A percentile compares a stretch with the other conserved stretches of the same genome.
These are phyloP conservation scores for Tachypleus tridentatus DNA, from an alignment of 1,140 invertebrate species.

Conservation along the genomic window DNA sequence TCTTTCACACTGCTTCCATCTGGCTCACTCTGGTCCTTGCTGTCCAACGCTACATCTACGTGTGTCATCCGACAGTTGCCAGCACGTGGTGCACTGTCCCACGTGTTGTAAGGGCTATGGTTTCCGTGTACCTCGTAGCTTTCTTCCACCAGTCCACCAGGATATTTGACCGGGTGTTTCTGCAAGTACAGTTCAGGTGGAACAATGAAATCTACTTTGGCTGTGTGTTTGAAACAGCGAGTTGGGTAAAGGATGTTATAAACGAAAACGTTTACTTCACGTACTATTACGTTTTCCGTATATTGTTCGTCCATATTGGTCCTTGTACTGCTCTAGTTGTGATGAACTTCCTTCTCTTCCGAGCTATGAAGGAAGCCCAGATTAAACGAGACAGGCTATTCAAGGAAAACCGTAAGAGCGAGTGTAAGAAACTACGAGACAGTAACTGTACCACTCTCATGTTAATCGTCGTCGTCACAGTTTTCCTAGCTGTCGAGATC, in stretches of 20 bases:
- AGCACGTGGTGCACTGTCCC: slow-evolving; percentile 75
- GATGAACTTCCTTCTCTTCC: slow-evolving; percentile 74
- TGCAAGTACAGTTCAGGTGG: slow-evolving; percentile 45
- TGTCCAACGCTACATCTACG: slow-evolving; percentile 80
- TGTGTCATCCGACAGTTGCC: slow-evolving; percentile 74
- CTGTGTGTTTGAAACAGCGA: slow-evolving; percentile 29
- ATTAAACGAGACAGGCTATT: slow-evolving; percentile 62
- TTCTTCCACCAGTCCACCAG: slow-evolving; percentile 62
- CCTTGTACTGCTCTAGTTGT: slow-evolving; percentile 79
- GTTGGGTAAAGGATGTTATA: slow-evolving; percentile 49
- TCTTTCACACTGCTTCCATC: slow-evolving; percentile 85
- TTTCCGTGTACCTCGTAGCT: slow-evolving; percentile 57
- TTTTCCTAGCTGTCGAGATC: slow-evolving; percentile 81
- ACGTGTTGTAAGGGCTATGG: slow-evolving; percentile 59
- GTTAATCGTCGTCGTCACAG: slow-evolving; percentile 87
- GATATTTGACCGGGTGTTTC: slow-evolving; percentile 53
- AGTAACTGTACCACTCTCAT: slow-evolving; percentile 86
- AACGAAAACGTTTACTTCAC: slow-evolving; percentile 61
- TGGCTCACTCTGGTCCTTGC: slow-evolving; percentile 79
- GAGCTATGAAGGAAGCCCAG: slow-evolving; percentile 68
- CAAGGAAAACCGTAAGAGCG: slow-evolving; percentile 68
- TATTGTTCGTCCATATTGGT: slow-evolving; percentile 77
- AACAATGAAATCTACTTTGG: slow-evolving; percentile 36
- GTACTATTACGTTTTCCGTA: slow-evolving; percentile 67
- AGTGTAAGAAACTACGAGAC: slow-evolving; percentile 67